phyloP scores from a whole-genome alignment of 1,140 invertebrate species.

The Cryptotermes secundus region DNA sequence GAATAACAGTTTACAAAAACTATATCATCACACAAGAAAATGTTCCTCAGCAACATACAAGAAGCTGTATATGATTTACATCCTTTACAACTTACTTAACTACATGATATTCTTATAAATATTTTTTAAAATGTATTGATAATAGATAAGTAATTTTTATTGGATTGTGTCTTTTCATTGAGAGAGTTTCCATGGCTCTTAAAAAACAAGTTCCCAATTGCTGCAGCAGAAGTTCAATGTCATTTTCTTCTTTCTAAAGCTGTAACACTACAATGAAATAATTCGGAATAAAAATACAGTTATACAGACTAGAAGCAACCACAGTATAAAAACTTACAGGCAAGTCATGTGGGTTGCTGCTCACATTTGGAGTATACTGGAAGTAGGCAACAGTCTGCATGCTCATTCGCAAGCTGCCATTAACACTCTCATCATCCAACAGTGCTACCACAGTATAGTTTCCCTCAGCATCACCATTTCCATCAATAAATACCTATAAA shows the following conservation, averaged over 20 bases:
- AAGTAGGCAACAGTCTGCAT: constrained; percentile 76
- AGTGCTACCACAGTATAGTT: constrained; percentile 83
- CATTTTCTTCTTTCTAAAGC: neutral
- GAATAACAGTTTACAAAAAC: no score
- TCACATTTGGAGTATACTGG: constrained; percentile 57
- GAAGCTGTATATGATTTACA: no score
- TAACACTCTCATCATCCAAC: constrained; percentile 56
- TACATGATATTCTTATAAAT: no score
- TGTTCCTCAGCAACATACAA: no score
- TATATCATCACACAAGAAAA: no score
- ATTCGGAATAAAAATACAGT: neutral
- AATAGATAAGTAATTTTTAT: no score
- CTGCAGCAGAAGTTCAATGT: no score
- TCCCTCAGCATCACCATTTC: constrained; percentile 85
- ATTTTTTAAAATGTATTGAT: no score
- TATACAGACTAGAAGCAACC: neutral
- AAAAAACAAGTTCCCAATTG: no score
- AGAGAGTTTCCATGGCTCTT: no score
- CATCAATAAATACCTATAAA: constrained; percentile 74
- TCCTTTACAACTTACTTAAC: no score
- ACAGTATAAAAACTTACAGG: constrained; percentile 43
- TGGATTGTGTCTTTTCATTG: no score
- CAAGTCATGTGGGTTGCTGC: constrained; percentile 39
- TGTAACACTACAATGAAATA: neutral
- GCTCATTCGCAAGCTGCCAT: constrained; percentile 53